Conservation (phyloP, 2,888 invertebrate genomes). For the Diploptera punctata region DNA sequence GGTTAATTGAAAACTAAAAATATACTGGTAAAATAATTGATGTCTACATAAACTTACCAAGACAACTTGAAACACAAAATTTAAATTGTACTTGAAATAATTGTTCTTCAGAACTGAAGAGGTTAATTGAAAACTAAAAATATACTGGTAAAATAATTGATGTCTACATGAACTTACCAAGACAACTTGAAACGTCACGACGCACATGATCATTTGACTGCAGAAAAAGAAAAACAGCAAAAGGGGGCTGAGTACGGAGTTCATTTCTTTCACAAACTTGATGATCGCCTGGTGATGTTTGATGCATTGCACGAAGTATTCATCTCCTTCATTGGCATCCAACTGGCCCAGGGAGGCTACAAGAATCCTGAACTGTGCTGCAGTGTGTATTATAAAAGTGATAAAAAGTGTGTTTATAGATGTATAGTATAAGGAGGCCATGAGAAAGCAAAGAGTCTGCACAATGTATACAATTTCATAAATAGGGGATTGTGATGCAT, state of each 20-base stretch:
- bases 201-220: slow-evolving; percentile 25
- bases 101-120: too few relatives aligned
- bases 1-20: too few relatives aligned
- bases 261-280: neutral
- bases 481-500: neutral
- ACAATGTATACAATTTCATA: slow-evolving; percentile 5
- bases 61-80: too few relatives aligned
- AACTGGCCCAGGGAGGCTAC: neutral
- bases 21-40: too few relatives aligned
- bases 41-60: too few relatives aligned
- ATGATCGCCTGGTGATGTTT: slow-evolving; percentile 14
- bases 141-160: too few relatives aligned
- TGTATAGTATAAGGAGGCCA: slow-evolving; percentile 22
- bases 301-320: slow-evolving; percentile 5
- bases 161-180: slow-evolving; percentile 16
- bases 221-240: slow-evolving; percentile 11
- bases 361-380: slow-evolving; percentile 1
- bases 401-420: slow-evolving; percentile 11
- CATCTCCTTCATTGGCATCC: neutral
- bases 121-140: too few relatives aligned
- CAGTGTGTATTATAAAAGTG: slow-evolving; percentile 14
- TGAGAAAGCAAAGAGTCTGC: neutral
- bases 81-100: too few relatives aligned
- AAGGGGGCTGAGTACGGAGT: neutral
- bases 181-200: slow-evolving; percentile 18